phyloP scores from a whole-genome alignment of 2,888 invertebrate genomes.

The Aphelenchoides bicaudatus region DNA sequence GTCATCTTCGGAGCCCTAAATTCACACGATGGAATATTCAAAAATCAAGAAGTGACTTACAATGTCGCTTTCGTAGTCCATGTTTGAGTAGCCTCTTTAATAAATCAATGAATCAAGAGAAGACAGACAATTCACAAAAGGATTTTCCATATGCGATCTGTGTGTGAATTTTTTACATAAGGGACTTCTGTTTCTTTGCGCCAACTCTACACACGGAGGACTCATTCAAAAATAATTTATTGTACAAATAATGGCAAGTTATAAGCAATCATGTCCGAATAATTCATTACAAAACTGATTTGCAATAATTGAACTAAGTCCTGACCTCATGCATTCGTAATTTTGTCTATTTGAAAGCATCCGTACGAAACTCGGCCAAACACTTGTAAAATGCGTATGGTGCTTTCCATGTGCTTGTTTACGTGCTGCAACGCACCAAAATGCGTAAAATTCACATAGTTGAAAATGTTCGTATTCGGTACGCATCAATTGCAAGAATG shows the following conservation, averaged over 20 bases:
- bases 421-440: conserved; percentile 38
- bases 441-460: conserved; percentile 40
- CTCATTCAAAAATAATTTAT: too few relatives aligned
- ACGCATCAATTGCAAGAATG: conserved; percentile 33
- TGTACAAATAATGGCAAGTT: too few relatives aligned
- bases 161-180: too few relatives aligned
- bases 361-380: conserved; percentile 10
- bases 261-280: not conserved
- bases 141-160: too few relatives aligned
- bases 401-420: not conserved
- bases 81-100: too few relatives aligned
- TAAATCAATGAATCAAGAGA: too few relatives aligned
- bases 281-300: too few relatives aligned
- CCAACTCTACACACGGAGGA: too few relatives aligned
- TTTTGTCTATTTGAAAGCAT: conserved; percentile 21
- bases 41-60: not conserved
- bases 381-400: not conserved
- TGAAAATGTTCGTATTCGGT: conserved; percentile 38
- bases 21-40: not conserved
- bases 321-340: conserved; percentile 19
- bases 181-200: too few relatives aligned
- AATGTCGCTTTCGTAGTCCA: not conserved
- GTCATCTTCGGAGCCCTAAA: conserved; percentile 1
- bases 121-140: too few relatives aligned
- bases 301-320: too few relatives aligned